phyloP scores from a whole-genome alignment of 2,113 vertebrate genomes.

The Sander vitreus region DNA sequence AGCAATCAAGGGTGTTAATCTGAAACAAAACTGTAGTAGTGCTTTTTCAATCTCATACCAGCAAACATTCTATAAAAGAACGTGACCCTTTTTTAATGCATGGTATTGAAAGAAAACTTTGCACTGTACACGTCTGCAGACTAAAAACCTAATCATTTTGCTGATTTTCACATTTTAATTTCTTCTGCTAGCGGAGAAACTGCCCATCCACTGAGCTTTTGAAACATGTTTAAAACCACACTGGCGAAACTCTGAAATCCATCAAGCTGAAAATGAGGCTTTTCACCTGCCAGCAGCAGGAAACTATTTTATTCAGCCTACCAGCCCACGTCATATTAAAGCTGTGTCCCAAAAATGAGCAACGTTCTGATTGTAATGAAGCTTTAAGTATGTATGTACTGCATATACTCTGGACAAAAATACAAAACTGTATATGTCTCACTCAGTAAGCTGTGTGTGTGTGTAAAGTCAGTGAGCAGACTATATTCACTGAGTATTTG shows the following conservation, averaged over 20 bases:
- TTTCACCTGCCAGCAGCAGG: slow-evolving; percentile 12
- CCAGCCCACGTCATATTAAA: neutral
- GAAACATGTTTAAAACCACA: slow-evolving; percentile 6
- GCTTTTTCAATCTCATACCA: neutral
- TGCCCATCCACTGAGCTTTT: neutral
- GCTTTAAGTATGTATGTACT: neutral
- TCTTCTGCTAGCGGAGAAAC: slow-evolving; percentile 7
- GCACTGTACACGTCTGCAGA: neutral
- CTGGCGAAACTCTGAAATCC: slow-evolving; percentile 12
- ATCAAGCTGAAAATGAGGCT: slow-evolving; percentile 2
- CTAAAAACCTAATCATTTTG: neutral
- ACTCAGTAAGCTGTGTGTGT: neutral
- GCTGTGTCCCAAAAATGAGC: neutral
- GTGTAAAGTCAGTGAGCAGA: neutral
- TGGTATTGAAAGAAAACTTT: neutral
- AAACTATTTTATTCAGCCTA: neutral
- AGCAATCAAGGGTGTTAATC: neutral
- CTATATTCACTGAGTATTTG: neutral
- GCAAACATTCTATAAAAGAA: neutral
- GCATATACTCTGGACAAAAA: neutral
- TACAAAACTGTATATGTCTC: neutral
- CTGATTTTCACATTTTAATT: neutral
- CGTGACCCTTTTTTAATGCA: neutral
- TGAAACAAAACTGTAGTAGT: neutral
- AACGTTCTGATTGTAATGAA: neutral